A percentile compares a stretch with the other conserved stretches of the same genome.
These are phyloP conservation scores for fruit fly (Drosophila melanogaster) DNA, from an alignment of 1,140 invertebrate species.

Conservation along the genomic window DNA sequence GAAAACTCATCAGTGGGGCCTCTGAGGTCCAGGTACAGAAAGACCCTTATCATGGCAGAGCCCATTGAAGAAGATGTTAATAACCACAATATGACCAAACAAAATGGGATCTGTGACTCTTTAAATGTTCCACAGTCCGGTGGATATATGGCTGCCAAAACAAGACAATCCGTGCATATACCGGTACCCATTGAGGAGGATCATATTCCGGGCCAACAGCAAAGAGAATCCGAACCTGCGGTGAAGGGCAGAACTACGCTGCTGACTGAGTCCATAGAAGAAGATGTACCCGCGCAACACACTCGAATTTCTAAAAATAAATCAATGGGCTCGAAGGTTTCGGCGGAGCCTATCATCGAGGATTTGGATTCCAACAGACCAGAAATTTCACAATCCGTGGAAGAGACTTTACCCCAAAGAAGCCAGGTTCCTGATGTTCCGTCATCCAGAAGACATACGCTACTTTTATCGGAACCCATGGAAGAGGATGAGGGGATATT, in stretches of 20 bases:
- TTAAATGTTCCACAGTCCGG: neutral
- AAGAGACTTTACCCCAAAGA: neutral
- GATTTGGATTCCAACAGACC: neutral
- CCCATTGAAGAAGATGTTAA: neutral
- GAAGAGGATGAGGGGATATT: neutral
- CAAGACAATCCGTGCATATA: neutral
- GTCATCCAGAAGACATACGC: neutral
- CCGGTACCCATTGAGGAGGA: conserved; percentile 20
- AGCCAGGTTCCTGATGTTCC: neutral
- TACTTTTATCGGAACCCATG: conserved; percentile 2
- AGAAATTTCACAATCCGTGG: too few species aligned
- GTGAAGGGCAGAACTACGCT: neutral
- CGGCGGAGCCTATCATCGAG: neutral
- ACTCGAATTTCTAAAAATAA: neutral
- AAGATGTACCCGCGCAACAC: too few species aligned
- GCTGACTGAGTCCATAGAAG: neutral
- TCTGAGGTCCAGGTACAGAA: neutral
- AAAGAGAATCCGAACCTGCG: neutral
- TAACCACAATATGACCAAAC: neutral
- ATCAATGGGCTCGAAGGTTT: neutral
- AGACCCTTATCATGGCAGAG: neutral
- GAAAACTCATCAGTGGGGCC: neutral
- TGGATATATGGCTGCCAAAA: neutral
- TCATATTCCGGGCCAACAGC: neutral
- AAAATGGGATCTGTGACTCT: neutral